Evolutionary conservation across 64 coral and sea anemone species (phyloP).

Genomic region (Montipora sp.): DNA sequence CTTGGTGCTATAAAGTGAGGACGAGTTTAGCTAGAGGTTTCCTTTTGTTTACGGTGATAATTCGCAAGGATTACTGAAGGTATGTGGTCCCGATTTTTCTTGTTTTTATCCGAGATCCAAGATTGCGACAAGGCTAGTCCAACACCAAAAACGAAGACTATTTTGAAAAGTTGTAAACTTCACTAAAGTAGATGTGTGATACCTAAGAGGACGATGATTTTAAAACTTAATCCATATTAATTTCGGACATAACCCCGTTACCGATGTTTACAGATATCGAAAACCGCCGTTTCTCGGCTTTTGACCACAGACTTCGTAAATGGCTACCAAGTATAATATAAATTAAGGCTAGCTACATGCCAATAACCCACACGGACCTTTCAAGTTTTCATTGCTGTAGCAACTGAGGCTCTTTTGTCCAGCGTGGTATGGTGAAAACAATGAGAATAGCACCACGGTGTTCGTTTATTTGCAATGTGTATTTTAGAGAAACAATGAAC

Average conservation of each 20-base stretch:
- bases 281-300: no score
- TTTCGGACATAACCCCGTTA: no score
- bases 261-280: no score
- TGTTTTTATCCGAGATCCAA: not conserved
- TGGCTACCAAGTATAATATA: not conserved
- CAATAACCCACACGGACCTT: not conserved
- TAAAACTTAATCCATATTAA: no score
- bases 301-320: no score
- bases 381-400: not conserved
- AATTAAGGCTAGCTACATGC: no score
- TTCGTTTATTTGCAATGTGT: no score
- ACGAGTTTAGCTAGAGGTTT: not conserved
- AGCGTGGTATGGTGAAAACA: no score
- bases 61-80: not conserved
- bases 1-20: not conserved
- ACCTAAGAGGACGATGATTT: no score
- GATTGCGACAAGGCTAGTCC: not conserved
- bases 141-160: not conserved
- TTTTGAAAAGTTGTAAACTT: not conserved
- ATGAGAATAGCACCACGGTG: no score
- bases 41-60: not conserved
- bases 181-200: not conserved
- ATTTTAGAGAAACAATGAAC: no score
- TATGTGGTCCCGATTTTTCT: not conserved
- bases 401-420: no score